A percentile compares a stretch with the other conserved stretches of the same genome.
Evolutionary conservation across 2,113 vertebrate genomes (phyloP).

Genomic region (Corythornis madagascariensis): DNA sequence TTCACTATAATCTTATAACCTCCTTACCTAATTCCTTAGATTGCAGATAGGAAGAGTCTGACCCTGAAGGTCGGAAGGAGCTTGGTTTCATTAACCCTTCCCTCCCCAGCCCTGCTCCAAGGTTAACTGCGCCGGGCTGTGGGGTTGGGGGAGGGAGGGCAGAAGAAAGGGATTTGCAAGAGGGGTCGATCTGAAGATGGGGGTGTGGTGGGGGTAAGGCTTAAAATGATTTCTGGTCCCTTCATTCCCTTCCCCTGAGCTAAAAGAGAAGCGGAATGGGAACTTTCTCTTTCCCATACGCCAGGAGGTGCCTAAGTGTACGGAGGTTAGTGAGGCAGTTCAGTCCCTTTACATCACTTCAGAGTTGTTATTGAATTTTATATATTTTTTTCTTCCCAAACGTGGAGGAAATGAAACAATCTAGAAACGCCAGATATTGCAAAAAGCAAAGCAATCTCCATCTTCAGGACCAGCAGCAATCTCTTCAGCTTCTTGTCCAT

Average conservation of each 20-base stretch:
- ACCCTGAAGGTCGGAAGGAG: conserved; percentile 81
- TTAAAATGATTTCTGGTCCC: conserved; percentile 1
- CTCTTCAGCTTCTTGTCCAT: conserved; percentile 43
- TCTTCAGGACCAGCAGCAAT: conserved; percentile 25
- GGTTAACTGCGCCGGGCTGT: conserved; percentile 84
- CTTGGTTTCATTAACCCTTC: conserved; percentile 88
- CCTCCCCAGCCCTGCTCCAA: conserved; percentile 76
- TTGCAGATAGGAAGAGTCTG: conserved; percentile 77
- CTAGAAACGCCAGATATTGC: not conserved
- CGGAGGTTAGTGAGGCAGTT: not conserved
- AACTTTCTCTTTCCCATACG: not conserved
- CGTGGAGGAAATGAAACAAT: not conserved
- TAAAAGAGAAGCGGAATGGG: not conserved
- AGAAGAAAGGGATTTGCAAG: conserved; percentile 13
- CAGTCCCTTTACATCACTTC: not conserved
- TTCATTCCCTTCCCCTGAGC: not conserved
- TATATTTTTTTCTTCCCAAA: not conserved
- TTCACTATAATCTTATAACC: conserved; percentile 79
- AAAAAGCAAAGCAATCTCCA: conserved; percentile 18
- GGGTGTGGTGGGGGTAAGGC: not conserved
- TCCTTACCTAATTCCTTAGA: conserved; percentile 77
- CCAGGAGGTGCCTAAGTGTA: not conserved
- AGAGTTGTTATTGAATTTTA: not conserved
- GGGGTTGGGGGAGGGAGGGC: conserved; percentile 24
- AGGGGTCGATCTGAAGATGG: not conserved